Evolutionary conservation across 2,797 vertebrate species (phyloP), one percentile per base, ranked within the genome.

Genomic region (Pseudocheirus occidentalis): DNA sequence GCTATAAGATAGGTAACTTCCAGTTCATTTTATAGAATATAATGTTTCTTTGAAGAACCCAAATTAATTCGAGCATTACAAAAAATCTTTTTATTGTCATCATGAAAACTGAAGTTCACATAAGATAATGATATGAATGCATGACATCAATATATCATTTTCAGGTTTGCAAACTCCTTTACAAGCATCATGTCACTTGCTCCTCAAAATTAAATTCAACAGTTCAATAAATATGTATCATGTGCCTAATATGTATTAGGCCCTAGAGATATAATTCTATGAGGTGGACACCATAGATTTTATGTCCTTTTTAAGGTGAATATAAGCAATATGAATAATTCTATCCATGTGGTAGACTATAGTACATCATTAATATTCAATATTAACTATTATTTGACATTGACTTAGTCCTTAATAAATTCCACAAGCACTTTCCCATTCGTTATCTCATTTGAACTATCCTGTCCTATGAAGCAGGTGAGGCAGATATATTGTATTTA

Each of bases 61-160:
- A 93, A 62, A 90, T 81, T 73, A 95, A 94, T 95, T 81, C 27
- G n/a, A 59, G 28, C 58, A 59, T 92, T 87, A 93, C 40, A 58
- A 93, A 94, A 53, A 57, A 10, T 55, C 91, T 91, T 92, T 50
- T 58, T 13, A 31, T 31, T 59, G 29, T 54, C n/a, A 81, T 81
- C 12, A 90, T 29, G 27, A 90, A 90, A 90, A 90, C 21, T 13
- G 9, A 90, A 31, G 27, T 5, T 28, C 89, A 81, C 40, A 46
- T 18, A 81, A 73, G 66, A 40, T 21, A 73, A 73, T 21, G 1
- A 40, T 73, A 73, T 5, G 40, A 40, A 81, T 81, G 16, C 0
- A 40, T 24, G 2, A 81, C 6, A 40, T 46, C 46, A 46, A 81
- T 81, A 46, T 21, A 24, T 81, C 24, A n/a, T 13, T 81, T 81